These are phyloP conservation scores for Callosobruchus maculatus DNA, from an alignment of 2,888 invertebrate species.

Conservation along the genomic window DNA sequence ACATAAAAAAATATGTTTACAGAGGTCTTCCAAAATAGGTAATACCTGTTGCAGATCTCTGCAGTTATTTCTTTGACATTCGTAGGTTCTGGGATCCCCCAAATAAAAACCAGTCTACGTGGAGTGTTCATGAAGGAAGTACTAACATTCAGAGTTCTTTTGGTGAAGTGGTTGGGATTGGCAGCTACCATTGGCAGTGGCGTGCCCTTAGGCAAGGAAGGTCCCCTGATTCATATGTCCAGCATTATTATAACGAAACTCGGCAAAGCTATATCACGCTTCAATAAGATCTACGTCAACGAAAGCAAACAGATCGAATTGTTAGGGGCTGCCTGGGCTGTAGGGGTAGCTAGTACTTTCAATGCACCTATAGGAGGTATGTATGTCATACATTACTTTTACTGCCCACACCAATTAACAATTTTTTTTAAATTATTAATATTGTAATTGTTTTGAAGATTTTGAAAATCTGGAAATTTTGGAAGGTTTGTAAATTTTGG, in stretches of 20 bases:
- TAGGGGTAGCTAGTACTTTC: constrained; percentile 91
- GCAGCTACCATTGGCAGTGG: constrained; percentile 93
- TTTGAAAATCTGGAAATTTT: too few relatives aligned
- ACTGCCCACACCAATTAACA: too few relatives aligned
- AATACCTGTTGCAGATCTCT: too few relatives aligned
- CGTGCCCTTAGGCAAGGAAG: constrained; percentile 95
- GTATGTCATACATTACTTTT: too few relatives aligned
- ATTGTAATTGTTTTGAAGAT: too few relatives aligned
- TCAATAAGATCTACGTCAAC: constrained; percentile 89
- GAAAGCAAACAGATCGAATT: constrained; percentile 93
- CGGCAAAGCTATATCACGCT: constrained; percentile 84
- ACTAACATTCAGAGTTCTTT: constrained; percentile 85
- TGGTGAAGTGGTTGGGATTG: constrained; percentile 88
- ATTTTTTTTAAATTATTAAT: too few relatives aligned
- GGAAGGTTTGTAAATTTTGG: too few relatives aligned
- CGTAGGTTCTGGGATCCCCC: constrained; percentile 92
- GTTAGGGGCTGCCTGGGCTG: constrained; percentile 95
- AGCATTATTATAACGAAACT: constrained; percentile 90
- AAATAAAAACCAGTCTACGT: constrained; percentile 95
- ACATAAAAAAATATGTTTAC: too few relatives aligned
- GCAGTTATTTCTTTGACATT: constrained; percentile 2
- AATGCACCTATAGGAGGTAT: constrained; percentile 91
- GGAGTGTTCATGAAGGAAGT: constrained; percentile 96
- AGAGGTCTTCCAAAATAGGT: too few relatives aligned
- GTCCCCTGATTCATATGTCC: constrained; percentile 96